Conservation (phyloP, 2,797 vertebrate species). For the Premnoplex brunnescens region DNA sequence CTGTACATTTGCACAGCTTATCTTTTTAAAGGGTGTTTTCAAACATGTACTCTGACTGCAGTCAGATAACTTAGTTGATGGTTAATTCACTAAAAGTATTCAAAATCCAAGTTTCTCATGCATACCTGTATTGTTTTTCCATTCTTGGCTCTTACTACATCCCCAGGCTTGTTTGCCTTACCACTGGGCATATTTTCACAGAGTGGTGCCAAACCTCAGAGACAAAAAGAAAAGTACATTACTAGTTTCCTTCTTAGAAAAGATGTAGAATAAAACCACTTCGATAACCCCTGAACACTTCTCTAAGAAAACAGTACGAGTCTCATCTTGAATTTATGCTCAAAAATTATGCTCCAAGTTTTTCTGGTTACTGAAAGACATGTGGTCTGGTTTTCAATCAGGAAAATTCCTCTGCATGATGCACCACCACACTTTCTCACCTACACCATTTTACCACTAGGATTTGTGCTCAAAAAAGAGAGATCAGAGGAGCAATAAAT, state of each 20-base stretch:
- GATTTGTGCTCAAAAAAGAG: neutral
- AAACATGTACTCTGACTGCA: neutral
- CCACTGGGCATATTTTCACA: constrained; percentile 99
- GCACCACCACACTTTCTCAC: neutral
- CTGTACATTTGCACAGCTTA: neutral
- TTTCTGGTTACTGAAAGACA: neutral
- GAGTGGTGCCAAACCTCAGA: constrained; percentile 89
- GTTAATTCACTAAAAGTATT: neutral
- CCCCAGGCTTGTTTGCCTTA: constrained; percentile 93
- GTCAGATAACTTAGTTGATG: neutral
- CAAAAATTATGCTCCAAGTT: neutral
- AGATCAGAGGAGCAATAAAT: neutral
- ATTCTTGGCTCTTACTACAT: constrained; percentile 92
- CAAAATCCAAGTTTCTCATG: neutral
- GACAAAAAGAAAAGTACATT: neutral
- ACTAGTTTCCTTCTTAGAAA: neutral
- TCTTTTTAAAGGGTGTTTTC: neutral
- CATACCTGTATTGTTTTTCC: constrained; percentile 97
- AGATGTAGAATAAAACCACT: neutral
- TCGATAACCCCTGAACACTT: neutral
- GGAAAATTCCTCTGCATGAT: neutral
- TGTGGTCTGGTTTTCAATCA: neutral
- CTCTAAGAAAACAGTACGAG: neutral
- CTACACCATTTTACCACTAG: neutral
- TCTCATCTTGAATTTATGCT: neutral